Percentiles rank a stretch among this genome's conserved stretches.
Conservation (phyloP, 2,888 invertebrate genomes). For the Conistra vaccinii region DNA sequence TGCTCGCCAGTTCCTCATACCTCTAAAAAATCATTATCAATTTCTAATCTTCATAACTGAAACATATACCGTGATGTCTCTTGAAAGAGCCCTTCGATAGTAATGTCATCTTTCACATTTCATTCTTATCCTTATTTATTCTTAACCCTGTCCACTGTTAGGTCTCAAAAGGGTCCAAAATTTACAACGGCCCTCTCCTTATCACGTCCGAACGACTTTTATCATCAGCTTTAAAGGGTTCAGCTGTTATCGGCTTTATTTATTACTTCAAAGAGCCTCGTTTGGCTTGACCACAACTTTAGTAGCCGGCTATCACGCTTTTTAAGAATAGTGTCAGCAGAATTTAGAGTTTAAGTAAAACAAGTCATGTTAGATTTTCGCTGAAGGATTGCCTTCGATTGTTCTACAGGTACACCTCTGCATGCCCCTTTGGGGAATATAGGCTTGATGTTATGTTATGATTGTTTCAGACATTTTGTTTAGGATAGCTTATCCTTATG, state of each 20-base stretch:
- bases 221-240: slow-evolving; percentile 58
- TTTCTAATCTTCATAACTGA: not conserved
- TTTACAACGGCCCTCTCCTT: slow-evolving; percentile 44
- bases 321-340: not conserved
- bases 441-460: no score
- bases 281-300: slow-evolving; percentile 44
- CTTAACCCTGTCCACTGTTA: slow-evolving; percentile 10
- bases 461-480: not conserved
- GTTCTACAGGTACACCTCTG: not conserved
- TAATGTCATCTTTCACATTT: slow-evolving; percentile 19
- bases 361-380: not conserved
- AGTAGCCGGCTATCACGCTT: slow-evolving; percentile 27
- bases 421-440: not conserved
- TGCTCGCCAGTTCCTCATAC: no score
- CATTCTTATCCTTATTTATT: slow-evolving; percentile 41
- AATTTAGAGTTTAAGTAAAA: not conserved
- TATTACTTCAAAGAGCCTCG: slow-evolving; percentile 31
- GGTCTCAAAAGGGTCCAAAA: slow-evolving; percentile 38
- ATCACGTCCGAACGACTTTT: slow-evolving; percentile 59
- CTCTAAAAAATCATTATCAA: not conserved
- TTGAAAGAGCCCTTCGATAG: not conserved
- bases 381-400: not conserved
- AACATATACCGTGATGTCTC: not conserved
- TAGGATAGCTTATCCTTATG: no score
- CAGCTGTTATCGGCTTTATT: slow-evolving; percentile 59